These are phyloP conservation scores for Octopus sinensis DNA, from an alignment of 1,140 invertebrate species.

Conservation along the genomic window DNA sequence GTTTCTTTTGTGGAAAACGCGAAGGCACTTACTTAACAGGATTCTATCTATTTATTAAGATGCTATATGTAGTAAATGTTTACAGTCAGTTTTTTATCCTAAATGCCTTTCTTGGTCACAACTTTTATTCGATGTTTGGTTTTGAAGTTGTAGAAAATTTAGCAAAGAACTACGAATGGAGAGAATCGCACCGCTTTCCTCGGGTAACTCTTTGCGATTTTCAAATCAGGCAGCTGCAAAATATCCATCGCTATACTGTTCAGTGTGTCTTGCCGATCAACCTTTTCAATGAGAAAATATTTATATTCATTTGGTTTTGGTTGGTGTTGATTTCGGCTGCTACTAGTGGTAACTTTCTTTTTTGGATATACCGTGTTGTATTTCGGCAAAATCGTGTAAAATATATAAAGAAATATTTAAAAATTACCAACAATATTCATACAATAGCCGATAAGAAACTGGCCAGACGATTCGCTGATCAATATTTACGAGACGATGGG, in stretches of 20 bases:
- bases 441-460: conserved; percentile 44
- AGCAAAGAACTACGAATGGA: conserved; percentile 55
- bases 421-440: conserved; percentile 42
- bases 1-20: conserved; percentile 56
- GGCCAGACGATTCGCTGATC: conserved; percentile 44
- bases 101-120: conserved; percentile 58
- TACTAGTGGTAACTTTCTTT: conserved; percentile 44
- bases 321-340: conserved; percentile 47
- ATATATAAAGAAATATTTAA: conserved; percentile 53
- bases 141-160: conserved; percentile 57
- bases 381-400: conserved; percentile 41
- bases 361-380: conserved; percentile 47
- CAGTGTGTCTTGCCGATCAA: conserved; percentile 63
- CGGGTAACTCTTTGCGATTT: conserved; percentile 61
- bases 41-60: conserved; percentile 60
- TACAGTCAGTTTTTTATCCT: conserved; percentile 60
- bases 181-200: conserved; percentile 48
- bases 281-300: conserved; percentile 63
- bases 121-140: conserved; percentile 59
- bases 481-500: conserved; percentile 54
- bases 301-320: conserved; percentile 57
- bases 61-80: conserved; percentile 59
- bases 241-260: conserved; percentile 52
- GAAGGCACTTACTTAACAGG: conserved; percentile 59
- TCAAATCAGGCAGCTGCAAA: conserved; percentile 56